phyloP scores from a whole-genome alignment of 2,797 vertebrate genomes.

The Tauraco hartlaubi region DNA sequence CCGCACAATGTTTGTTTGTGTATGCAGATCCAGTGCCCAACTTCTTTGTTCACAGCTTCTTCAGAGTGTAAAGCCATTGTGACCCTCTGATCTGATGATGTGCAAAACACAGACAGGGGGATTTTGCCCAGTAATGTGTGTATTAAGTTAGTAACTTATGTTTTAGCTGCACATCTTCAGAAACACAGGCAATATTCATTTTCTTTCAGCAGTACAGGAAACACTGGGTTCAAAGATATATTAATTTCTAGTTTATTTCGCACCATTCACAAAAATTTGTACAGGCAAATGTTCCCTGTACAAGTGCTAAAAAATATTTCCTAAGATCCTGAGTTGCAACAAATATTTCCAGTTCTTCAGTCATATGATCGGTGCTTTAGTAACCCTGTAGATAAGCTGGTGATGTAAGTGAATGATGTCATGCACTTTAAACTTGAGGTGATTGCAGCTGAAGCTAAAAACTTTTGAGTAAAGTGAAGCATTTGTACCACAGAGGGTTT shows the following conservation, averaged over 20 bases:
- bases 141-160: neutral
- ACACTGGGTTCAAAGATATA: neutral
- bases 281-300: neutral
- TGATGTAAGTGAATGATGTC: constrained; percentile 34
- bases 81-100: neutral
- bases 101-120: neutral
- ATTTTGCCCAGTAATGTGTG: neutral
- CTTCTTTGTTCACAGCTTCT: constrained; percentile 51
- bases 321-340: neutral
- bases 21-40: neutral
- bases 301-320: neutral
- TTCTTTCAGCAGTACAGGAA: neutral
- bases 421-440: neutral
- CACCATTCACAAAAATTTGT: neutral
- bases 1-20: constrained; percentile 24
- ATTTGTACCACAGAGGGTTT: neutral
- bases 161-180: neutral
- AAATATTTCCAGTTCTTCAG: constrained; percentile 7
- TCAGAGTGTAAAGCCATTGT: neutral
- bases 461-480: neutral
- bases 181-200: neutral
- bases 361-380: neutral
- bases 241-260: neutral
- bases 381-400: neutral
- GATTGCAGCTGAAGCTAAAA: neutral